phyloP scores from a whole-genome alignment of 1,140 invertebrate species.

The Bacillus rossius region DNA sequence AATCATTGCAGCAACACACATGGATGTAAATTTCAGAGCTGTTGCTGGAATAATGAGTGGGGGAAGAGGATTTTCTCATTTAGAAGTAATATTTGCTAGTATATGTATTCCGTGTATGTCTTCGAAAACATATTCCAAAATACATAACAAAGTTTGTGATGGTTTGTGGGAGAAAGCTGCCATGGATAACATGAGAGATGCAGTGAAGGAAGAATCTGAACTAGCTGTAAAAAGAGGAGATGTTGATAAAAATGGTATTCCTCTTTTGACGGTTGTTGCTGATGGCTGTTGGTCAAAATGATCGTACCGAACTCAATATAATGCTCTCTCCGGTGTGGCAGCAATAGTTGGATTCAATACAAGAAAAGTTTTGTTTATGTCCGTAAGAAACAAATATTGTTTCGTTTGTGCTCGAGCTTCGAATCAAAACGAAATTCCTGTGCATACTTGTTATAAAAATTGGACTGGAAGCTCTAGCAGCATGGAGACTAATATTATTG shows the following conservation, averaged over 20 bases:
- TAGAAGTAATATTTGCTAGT: background rate
- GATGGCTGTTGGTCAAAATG: conserved; percentile 33
- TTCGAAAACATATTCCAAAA: background rate
- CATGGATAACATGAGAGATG: background rate
- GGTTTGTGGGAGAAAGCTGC: conserved; percentile 3
- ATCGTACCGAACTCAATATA: conserved; percentile 30
- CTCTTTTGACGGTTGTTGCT: conserved; percentile 28
- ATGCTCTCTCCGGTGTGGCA: conserved; percentile 31
- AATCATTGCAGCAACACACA: too few species aligned
- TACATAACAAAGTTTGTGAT: background rate
- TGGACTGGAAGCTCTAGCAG: conserved; percentile 22
- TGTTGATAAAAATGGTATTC: conserved; percentile 33
- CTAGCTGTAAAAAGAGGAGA: conserved; percentile 17
- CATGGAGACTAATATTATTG: conserved; percentile 32
- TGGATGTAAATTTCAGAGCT: background rate
- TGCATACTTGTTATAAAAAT: conserved; percentile 20
- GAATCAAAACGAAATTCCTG: conserved; percentile 11
- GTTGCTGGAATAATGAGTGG: background rate
- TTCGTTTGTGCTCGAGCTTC: conserved; percentile 23
- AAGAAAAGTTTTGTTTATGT: conserved; percentile 26
- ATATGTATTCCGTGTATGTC: conserved; percentile 1
- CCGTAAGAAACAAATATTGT: conserved; percentile 34
- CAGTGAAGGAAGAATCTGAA: background rate
- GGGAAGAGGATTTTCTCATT: background rate
- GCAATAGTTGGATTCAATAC: conserved; percentile 26